Evolutionary conservation across 2,888 invertebrate species (phyloP).

Genomic region (Phengaris alcon): DNA sequence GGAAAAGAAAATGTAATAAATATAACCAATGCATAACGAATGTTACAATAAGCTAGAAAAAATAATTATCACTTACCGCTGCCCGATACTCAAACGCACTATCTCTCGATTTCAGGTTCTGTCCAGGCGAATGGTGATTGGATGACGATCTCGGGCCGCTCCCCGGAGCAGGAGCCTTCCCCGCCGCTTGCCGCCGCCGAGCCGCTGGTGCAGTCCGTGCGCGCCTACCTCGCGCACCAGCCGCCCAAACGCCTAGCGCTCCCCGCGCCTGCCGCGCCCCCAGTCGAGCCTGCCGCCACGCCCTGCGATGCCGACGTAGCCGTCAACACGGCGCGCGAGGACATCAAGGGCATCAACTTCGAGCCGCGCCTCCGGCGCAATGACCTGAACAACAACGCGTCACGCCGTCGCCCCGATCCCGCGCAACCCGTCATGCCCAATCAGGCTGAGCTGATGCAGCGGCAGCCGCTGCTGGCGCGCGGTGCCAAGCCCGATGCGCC

Average conservation of each 20-base stretch:
- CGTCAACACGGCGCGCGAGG: conserved; percentile 62
- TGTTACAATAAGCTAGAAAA: not conserved
- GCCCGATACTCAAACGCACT: not conserved
- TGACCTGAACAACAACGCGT: conserved; percentile 77
- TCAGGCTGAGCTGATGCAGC: conserved; percentile 75
- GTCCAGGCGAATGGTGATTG: conserved; percentile 73
- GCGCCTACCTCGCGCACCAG: conserved; percentile 69
- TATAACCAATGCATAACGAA: too few relatives aligned
- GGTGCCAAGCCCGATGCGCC: conserved; percentile 61
- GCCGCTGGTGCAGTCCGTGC: conserved; percentile 73
- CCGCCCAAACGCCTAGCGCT: conserved; percentile 61
- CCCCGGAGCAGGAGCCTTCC: conserved; percentile 65
- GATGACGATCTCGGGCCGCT: conserved; percentile 75
- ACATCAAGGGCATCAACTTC: conserved; percentile 73
- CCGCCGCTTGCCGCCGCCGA: conserved; percentile 68
- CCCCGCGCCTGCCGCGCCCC: conserved; percentile 44
- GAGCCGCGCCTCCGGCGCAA: conserved; percentile 67
- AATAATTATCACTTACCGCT: conserved; percentile 8
- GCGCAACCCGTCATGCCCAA: conserved; percentile 74
- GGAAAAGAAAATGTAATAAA: too few relatives aligned
- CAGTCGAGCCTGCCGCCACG: conserved; percentile 45
- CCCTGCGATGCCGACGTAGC: conserved; percentile 69
- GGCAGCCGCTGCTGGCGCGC: conserved; percentile 74
- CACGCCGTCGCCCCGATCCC: conserved; percentile 48
- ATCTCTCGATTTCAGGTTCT: conserved; percentile 60